These are phyloP conservation scores for Drosophila peninsularis DNA, from an alignment of 2,888 invertebrate genomes.

Conservation along the genomic window DNA sequence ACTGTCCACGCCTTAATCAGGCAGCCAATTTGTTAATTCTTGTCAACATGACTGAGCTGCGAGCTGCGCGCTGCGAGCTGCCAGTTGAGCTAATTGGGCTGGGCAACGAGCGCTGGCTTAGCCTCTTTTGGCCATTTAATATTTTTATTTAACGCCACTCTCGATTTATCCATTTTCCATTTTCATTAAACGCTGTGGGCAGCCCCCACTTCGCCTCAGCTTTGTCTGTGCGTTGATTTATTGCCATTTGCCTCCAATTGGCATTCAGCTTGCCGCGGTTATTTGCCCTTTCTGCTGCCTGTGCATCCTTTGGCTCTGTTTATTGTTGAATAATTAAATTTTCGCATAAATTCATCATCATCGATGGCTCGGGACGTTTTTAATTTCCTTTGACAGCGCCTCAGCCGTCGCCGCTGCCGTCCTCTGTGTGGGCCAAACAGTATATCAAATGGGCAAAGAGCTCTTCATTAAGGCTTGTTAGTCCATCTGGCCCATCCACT, in stretches of 20 bases:
- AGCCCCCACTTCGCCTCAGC: not conserved
- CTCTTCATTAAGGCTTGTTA: constrained; percentile 32
- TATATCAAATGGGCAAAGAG: constrained; percentile 22
- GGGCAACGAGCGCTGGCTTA: constrained; percentile 37
- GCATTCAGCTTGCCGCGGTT: constrained; percentile 75
- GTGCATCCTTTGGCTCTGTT: constrained; percentile 51
- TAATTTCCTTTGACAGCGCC: constrained; percentile 68
- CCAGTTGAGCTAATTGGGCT: constrained; percentile 36
- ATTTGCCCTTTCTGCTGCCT: constrained; percentile 33
- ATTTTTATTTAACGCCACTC: constrained; percentile 71
- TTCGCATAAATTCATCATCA: constrained; percentile 77
- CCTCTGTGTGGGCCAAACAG: not conserved
- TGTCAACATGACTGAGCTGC: constrained; percentile 59
- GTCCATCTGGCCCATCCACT: constrained; percentile 7
- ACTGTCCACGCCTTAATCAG: constrained; percentile 11
- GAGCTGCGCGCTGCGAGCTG: constrained; percentile 3
- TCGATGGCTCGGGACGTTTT: constrained; percentile 54
- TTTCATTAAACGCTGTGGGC: constrained; percentile 62
- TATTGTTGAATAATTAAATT: constrained; percentile 74
- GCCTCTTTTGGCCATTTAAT: constrained; percentile 61
- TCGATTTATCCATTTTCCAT: constrained; percentile 60
- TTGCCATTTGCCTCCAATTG: constrained; percentile 71
- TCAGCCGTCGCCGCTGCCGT: constrained; percentile 28
- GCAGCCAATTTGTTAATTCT: constrained; percentile 71
- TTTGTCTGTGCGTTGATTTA: constrained; percentile 71